These are phyloP conservation scores for Andricus curvator DNA, from an alignment of 2,888 invertebrate genomes.

Conservation along the genomic window DNA sequence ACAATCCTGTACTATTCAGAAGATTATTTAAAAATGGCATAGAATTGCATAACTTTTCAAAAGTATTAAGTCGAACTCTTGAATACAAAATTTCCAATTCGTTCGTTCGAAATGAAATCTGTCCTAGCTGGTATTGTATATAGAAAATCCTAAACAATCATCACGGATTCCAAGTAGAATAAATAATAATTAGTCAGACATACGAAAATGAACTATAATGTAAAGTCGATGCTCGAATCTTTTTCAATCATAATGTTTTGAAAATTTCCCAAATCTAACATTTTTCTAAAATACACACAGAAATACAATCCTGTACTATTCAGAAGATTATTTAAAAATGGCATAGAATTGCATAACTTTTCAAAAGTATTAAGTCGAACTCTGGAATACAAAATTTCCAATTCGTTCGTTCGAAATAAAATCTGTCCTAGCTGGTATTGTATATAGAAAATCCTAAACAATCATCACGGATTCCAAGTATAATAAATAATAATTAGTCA, in stretches of 20 bases:
- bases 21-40: background rate
- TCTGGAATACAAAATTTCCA: background rate
- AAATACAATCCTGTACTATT: background rate
- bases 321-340: background rate
- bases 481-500: too few species aligned
- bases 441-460: background rate
- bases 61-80: background rate
- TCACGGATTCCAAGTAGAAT: too few species aligned
- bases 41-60: background rate
- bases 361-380: background rate
- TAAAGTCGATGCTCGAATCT: too few species aligned
- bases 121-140: background rate
- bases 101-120: slow-evolving; percentile 16
- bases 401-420: slow-evolving; percentile 4
- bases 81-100: slow-evolving; percentile 9
- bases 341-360: background rate
- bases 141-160: background rate
- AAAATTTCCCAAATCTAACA: too few species aligned
- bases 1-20: background rate
- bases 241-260: too few species aligned
- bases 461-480: too few species aligned
- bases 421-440: slow-evolving; percentile 5
- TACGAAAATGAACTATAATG: too few species aligned
- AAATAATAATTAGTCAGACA: too few species aligned
- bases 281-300: background rate